phyloP scores from a whole-genome alignment of 2,113 vertebrate species.

The Rhipidura dahli region DNA sequence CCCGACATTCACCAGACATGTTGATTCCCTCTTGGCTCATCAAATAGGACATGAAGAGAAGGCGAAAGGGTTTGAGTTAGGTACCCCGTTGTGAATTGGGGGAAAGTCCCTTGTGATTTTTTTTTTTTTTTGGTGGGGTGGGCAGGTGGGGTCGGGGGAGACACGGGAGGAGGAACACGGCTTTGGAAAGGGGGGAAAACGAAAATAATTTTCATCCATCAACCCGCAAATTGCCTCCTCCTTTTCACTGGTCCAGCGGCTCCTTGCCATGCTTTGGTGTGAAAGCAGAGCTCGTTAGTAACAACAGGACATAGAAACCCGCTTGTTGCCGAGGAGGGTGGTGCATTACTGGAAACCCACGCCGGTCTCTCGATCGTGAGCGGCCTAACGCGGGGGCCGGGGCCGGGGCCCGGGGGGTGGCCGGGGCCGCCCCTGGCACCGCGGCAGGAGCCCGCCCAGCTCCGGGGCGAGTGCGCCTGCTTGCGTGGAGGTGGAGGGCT shows the following conservation, averaged over 20 bases:
- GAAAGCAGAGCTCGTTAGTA: conserved; percentile 6
- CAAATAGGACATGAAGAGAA: background rate
- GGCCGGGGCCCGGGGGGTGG: background rate
- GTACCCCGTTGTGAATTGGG: background rate
- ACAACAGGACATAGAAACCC: background rate
- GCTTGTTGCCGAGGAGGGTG: conserved; percentile 49
- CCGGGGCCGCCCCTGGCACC: conserved; percentile 26
- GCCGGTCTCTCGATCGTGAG: conserved; percentile 4
- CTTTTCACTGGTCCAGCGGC: background rate
- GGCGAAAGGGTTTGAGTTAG: background rate
- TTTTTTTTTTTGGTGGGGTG: background rate
- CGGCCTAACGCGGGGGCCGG: conserved; percentile 63
- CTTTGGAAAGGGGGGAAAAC: background rate
- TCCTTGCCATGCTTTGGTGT: conserved; percentile 15
- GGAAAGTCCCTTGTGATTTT: background rate
- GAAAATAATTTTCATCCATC: background rate
- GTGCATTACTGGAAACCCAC: conserved; percentile 23
- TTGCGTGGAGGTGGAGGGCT: conserved; percentile 55
- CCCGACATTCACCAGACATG: conserved; percentile 42
- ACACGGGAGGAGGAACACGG: background rate
- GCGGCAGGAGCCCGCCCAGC: conserved; percentile 1
- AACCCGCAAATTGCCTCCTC: background rate
- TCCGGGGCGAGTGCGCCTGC: conserved; percentile 10
- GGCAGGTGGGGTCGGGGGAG: background rate
- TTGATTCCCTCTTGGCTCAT: conserved; percentile 49